Base-by-base conservation (phyloP, 2,888 invertebrate species). In the Brassicogethes aeneus region DNA sequence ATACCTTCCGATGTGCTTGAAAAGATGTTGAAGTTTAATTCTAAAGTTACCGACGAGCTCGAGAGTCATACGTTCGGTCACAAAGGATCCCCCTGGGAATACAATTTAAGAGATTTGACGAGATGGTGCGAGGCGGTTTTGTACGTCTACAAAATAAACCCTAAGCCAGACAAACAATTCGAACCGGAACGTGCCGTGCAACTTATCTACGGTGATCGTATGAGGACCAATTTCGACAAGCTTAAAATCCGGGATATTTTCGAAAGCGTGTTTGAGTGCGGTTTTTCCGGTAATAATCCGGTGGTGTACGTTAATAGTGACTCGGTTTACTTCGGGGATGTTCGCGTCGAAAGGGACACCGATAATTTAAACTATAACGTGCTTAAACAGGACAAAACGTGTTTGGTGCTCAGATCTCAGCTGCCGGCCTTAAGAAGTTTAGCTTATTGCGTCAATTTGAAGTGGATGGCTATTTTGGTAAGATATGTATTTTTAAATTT, bases 101-200 rank as follows among this genome's bases (percentile, higher is more conserved):
- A 96, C 71, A 99, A 99, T 70, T 72, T 99, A 35, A 77, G 99
- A 55, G 99, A 99, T 63, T 75, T 99, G 51, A 80, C 85, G 43
- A 79, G 97, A 52, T 97, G 95, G 95, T 91, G 91, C 61, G 84
- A 93, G 55, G 77, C 84, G 0, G 71, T 83, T 1, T 65, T 78
- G 17, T 67, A 67, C 40, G 10, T 3, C 3, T 17, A 17, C 3
- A 23, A 33, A 2, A 35, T 17, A 7, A 30, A 48, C 16, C 31
- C 39, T 2, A 40, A 36, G 32, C 43, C 45, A 8, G 43, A 40
- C 14, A 43, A 47, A 54, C 8, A 61, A 41, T 48, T 57, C 66
- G 30, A 66, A 69, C 55, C 82, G 74, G 42, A 82, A 76, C 44
- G 73, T 45, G 47, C 55, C 52, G 77, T 92, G 34, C 78, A 85